Evolutionary conservation across 1,140 invertebrate genomes (phyloP).

Genomic region (Drepana arcuata): DNA sequence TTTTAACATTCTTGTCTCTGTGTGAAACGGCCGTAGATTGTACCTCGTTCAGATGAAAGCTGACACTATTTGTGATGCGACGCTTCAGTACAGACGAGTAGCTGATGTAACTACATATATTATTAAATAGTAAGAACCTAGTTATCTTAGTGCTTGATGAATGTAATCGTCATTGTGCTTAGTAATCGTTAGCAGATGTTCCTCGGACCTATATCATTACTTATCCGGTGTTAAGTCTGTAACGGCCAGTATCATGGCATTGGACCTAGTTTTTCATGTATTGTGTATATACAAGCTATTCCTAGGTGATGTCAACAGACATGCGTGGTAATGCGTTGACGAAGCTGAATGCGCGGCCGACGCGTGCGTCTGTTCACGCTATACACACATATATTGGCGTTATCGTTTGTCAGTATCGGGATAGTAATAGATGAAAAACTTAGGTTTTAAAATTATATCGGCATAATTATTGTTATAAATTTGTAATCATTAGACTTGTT

Average conservation of each 20-base stretch:
- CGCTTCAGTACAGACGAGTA: conserved; percentile 61
- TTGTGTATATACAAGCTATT: conserved; percentile 25
- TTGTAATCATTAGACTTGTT: conserved; percentile 62
- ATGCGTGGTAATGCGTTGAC: conserved; percentile 16
- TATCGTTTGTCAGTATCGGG: conserved; percentile 38
- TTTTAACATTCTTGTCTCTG: too few species aligned
- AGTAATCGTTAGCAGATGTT: conserved; percentile 63
- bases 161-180: conserved; percentile 69
- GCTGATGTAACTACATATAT: conserved; percentile 47
- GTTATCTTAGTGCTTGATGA: conserved; percentile 65
- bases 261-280: conserved; percentile 12
- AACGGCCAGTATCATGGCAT: conserved; percentile 13
- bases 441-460: conserved; percentile 50
- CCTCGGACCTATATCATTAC: conserved; percentile 47
- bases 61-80: conserved; percentile 48
- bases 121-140: conserved; percentile 36
- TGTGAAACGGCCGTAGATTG: too few species aligned
- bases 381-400: too few species aligned
- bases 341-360: conserved; percentile 9
- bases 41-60: conserved; percentile 51
- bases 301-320: conserved; percentile 30
- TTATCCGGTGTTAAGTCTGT: conserved; percentile 23
- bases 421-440: conserved; percentile 37
- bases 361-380: conserved; percentile 28
- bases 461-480: conserved; percentile 67